These are phyloP conservation scores for Oophaga sylvatica DNA, from an alignment of 2,797 vertebrate genomes.

Conservation along the genomic window DNA sequence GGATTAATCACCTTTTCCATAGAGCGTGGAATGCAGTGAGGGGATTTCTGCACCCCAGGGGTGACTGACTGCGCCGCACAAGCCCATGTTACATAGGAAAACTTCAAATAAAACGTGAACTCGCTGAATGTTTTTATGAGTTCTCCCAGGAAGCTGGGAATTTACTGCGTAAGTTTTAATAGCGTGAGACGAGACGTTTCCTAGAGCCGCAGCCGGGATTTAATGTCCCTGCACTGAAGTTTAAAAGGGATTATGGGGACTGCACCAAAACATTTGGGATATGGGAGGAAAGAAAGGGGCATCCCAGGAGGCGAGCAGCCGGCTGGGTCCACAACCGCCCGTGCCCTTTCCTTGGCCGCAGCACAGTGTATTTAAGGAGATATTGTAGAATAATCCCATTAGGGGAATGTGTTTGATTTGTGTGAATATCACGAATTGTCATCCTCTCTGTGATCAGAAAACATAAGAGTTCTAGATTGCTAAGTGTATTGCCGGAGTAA, in stretches of 20 bases:
- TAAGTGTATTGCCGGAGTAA: neutral
- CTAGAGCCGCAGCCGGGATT: conserved; percentile 16
- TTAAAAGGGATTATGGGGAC: conserved; percentile 25
- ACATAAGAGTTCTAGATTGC: neutral
- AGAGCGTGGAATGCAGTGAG: conserved; percentile 2
- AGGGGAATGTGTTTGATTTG: neutral
- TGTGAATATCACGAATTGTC: neutral
- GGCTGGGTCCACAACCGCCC: neutral
- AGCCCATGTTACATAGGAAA: neutral
- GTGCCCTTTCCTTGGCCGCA: neutral
- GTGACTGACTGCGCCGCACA: neutral
- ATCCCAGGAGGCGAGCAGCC: neutral
- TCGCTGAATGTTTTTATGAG: conserved; percentile 21
- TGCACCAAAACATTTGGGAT: conserved; percentile 58
- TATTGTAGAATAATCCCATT: neutral
- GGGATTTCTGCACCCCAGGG: conserved; percentile 17
- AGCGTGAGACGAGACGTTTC: conserved; percentile 10
- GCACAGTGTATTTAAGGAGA: conserved; percentile 27
- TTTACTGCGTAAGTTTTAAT: conserved; percentile 31
- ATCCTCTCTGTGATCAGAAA: neutral
- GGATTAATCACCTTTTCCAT: conserved; percentile 33
- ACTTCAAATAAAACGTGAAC: conserved; percentile 31
- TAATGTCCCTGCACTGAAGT: conserved; percentile 50
- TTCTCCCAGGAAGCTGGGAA: conserved; percentile 31
- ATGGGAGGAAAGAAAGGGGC: conserved; percentile 19